phyloP scores from a whole-genome alignment of 2,888 invertebrate species.

The Agrenia bidenticulata region DNA sequence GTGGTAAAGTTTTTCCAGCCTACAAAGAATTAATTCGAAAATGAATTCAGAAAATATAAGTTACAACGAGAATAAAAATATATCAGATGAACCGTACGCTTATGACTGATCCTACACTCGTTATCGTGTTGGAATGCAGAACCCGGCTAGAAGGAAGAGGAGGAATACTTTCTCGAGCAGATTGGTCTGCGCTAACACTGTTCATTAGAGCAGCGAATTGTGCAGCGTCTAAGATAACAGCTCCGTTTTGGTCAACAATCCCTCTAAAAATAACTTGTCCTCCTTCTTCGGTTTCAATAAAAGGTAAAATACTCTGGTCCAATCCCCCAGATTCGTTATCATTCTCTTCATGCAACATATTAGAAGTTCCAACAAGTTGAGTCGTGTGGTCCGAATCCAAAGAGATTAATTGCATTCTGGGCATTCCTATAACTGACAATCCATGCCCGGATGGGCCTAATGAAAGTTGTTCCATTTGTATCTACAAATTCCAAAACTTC shows the following conservation, averaged over 20 bases:
- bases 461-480: too few species aligned
- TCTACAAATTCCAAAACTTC: too few species aligned
- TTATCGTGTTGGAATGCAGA: too few species aligned
- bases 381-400: background rate
- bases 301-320: slow-evolving; percentile 18
- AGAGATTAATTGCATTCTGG: background rate
- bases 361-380: background rate
- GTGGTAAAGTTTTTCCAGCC: too few species aligned
- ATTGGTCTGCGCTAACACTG: background rate
- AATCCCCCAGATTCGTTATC: slow-evolving; percentile 27
- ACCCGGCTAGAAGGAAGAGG: too few species aligned
- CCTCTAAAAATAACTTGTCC: slow-evolving; percentile 43
- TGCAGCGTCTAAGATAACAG: slow-evolving; percentile 39
- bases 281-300: slow-evolving; percentile 23
- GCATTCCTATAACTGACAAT: background rate
- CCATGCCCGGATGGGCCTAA: too few species aligned
- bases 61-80: too few species aligned
- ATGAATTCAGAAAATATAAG: too few species aligned
- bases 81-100: too few species aligned
- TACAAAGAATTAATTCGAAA: too few species aligned
- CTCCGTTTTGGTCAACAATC: slow-evolving; percentile 41
- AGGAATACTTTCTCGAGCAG: background rate
- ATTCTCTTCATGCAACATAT: background rate
- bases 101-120: too few species aligned
- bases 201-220: slow-evolving; percentile 36